These are phyloP conservation scores for Ctenicera cuprea DNA, from an alignment of 2,888 invertebrate genomes.

Conservation along the genomic window DNA sequence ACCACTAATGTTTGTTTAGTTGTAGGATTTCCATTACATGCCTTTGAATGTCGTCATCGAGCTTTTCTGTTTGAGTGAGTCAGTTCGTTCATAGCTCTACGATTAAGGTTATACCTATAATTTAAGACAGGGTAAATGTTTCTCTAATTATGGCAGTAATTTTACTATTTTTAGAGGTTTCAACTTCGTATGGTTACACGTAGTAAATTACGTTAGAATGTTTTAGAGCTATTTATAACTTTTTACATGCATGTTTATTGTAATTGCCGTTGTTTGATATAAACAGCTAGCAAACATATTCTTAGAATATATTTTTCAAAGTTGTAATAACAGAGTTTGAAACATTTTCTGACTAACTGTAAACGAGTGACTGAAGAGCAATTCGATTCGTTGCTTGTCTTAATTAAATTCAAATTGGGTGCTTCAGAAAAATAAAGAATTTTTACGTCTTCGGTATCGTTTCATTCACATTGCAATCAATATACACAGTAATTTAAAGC, in stretches of 20 bases:
- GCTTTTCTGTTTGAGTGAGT: neutral
- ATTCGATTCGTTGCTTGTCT: neutral
- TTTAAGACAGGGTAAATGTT: too few relatives aligned
- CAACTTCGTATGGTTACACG: too few relatives aligned
- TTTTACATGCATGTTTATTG: too few relatives aligned
- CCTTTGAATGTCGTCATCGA: neutral
- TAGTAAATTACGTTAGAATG: too few relatives aligned
- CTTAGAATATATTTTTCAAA: neutral
- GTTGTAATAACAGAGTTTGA: neutral
- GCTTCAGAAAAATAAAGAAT: neutral
- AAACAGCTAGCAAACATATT: neutral
- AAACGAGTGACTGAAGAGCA: neutral
- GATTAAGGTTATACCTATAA: too few relatives aligned
- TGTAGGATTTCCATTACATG: neutral
- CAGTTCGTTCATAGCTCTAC: neutral
- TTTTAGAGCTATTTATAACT: too few relatives aligned
- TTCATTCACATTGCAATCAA: neutral
- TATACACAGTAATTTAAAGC: neutral
- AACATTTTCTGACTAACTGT: neutral
- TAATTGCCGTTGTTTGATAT: neutral
- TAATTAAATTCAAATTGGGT: neutral
- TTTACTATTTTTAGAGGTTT: too few relatives aligned
- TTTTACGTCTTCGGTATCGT: constrained; percentile 3
- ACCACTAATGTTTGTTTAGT: neutral
- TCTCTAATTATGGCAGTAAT: too few relatives aligned